A percentile compares a stretch with the other conserved stretches of the same genome.
These are phyloP conservation scores for Thysanoteuthis rhombus DNA, from an alignment of 2,888 invertebrate genomes.

Conservation along the genomic window DNA sequence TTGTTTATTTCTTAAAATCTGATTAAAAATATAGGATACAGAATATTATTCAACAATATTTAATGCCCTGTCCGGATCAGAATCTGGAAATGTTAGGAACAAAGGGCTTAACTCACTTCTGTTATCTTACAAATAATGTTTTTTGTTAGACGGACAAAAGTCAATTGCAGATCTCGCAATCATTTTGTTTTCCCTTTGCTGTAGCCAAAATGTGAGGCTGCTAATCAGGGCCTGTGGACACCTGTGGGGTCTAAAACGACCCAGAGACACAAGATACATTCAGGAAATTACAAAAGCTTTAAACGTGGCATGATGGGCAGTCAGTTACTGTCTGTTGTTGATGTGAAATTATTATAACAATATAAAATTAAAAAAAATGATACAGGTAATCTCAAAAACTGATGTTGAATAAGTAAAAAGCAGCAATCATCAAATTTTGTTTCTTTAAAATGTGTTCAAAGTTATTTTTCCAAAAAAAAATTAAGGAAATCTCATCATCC, in stretches of 20 bases:
- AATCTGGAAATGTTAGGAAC: not conserved
- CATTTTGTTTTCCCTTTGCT: not conserved
- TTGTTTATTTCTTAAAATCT: not conserved
- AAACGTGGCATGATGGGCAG: not conserved
- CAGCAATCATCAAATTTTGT: not conserved
- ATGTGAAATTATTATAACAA: not conserved
- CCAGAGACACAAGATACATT: not conserved
- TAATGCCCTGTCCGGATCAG: not conserved
- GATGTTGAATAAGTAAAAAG: not conserved
- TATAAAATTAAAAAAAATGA: not conserved
- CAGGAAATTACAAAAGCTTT: not conserved
- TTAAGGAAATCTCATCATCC: too few relatives aligned
- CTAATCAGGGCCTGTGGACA: not conserved
- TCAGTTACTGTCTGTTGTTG: not conserved
- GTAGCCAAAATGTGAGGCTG: not conserved
- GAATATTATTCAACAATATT: not conserved
- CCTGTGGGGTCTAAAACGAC: not conserved
- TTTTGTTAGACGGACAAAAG: not conserved
- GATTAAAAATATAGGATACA: not conserved
- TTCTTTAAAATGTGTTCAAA: not conserved
- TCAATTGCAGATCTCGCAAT: not conserved
- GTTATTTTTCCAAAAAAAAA: too few relatives aligned
- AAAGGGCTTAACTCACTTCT: not conserved
- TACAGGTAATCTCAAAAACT: not conserved
- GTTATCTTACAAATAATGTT: not conserved